phyloP scores from a whole-genome alignment of 2,113 vertebrate species.

The Indicator indicator region DNA sequence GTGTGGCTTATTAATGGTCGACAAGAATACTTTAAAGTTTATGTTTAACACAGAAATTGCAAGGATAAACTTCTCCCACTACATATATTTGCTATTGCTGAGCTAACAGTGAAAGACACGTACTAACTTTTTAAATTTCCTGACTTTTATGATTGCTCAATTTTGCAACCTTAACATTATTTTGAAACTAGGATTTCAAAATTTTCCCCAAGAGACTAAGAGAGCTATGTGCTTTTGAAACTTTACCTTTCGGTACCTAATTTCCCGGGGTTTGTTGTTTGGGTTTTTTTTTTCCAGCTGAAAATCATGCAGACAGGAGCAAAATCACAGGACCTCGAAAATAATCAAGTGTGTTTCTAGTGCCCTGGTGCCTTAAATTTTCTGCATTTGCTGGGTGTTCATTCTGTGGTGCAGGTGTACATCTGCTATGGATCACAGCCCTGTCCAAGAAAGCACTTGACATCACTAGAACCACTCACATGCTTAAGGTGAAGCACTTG shows the following conservation, averaged over 20 bases:
- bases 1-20: constrained; percentile 20
- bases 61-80: not conserved
- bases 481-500: not conserved
- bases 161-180: constrained; percentile 65
- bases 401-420: constrained; percentile 27
- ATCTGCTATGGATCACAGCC: constrained; percentile 55
- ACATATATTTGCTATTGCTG: constrained; percentile 42
- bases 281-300: not conserved
- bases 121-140: constrained; percentile 73
- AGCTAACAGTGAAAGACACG: constrained; percentile 49
- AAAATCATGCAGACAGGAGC: constrained; percentile 15
- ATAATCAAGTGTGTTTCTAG: constrained; percentile 30
- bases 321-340: constrained; percentile 14
- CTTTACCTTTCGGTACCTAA: constrained; percentile 1
- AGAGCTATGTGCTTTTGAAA: constrained; percentile 45
- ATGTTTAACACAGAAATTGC: constrained; percentile 26
- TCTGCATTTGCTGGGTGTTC: not conserved
- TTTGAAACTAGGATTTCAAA: constrained; percentile 51
- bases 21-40: constrained; percentile 31
- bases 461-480: constrained; percentile 19
- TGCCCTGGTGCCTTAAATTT: constrained; percentile 34
- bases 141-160: constrained; percentile 71
- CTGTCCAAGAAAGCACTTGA: constrained; percentile 50
- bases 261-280: constrained; percentile 3
- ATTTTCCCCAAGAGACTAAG: constrained; percentile 30